Percentiles rank a stretch among this genome's conserved stretches.
Conservation (phyloP, 2,888 invertebrate species). For the Ochlodes sylvanus region DNA sequence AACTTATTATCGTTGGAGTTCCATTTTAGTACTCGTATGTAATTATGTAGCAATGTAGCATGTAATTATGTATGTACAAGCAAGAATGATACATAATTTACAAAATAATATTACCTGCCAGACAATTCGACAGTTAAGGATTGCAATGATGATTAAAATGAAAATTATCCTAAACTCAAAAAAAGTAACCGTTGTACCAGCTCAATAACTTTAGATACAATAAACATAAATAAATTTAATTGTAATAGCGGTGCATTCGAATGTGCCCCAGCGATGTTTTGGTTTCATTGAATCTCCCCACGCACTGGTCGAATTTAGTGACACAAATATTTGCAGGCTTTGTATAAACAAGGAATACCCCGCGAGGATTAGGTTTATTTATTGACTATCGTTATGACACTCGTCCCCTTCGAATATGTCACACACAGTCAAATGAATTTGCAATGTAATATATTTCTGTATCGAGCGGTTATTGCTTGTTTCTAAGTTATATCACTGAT, state of each 20-base stretch:
- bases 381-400: constrained; percentile 66
- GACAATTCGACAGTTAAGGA: too few relatives aligned
- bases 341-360: constrained; percentile 68
- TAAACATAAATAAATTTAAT: constrained; percentile 11
- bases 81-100: too few relatives aligned
- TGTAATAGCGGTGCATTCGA: constrained; percentile 43
- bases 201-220: background rate
- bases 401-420: constrained; percentile 34
- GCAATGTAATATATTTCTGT: constrained; percentile 3
- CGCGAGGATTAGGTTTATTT: constrained; percentile 63
- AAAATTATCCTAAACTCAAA: too few relatives aligned
- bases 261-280: constrained; percentile 60
- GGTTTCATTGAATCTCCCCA: constrained; percentile 77
- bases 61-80: too few relatives aligned
- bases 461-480: background rate
- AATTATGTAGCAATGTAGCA: too few relatives aligned
- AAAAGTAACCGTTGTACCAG: too few relatives aligned
- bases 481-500: too few relatives aligned
- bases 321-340: constrained; percentile 70
- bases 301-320: constrained; percentile 54
- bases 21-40: too few relatives aligned
- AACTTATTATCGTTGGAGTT: too few relatives aligned
- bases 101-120: too few relatives aligned
- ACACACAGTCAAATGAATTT: constrained; percentile 17
- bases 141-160: too few relatives aligned